Conservation (phyloP, 2,888 invertebrate genomes). For the Cryptus viduatorius region DNA sequence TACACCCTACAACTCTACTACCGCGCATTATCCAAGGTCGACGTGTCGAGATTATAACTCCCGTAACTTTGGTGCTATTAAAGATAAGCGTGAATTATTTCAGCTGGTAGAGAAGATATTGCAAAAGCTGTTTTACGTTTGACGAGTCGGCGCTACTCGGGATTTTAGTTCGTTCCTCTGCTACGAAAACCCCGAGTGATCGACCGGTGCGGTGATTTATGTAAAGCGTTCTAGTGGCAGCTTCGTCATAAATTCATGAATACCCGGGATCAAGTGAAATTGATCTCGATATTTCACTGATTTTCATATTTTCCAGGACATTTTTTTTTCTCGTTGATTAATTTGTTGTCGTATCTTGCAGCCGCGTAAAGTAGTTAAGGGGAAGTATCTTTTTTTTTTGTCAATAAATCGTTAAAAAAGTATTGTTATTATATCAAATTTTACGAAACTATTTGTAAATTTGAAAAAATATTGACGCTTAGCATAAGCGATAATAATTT, state of each 20-base stretch:
- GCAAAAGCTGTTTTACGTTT: not conserved
- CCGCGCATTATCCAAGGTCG: constrained; percentile 16
- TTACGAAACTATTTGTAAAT: too few relatives aligned
- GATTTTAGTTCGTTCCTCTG: not conserved
- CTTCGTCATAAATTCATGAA: not conserved
- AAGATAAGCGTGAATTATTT: constrained; percentile 29
- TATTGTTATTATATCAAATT: too few relatives aligned
- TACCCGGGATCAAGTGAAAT: not conserved
- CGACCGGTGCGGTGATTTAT: not conserved
- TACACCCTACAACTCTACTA: not conserved
- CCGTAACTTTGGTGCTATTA: constrained; percentile 11
- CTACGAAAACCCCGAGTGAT: not conserved
- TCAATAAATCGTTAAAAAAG: too few relatives aligned
- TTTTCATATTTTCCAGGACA: not conserved
- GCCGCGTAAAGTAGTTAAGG: too few relatives aligned
- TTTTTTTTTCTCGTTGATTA: constrained; percentile 1
- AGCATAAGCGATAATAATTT: too few relatives aligned
- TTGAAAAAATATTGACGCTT: too few relatives aligned
- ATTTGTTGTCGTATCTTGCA: not conserved
- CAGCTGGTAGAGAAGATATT: not conserved
- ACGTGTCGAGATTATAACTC: constrained; percentile 5
- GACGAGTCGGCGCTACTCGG: not conserved
- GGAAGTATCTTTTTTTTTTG: too few relatives aligned
- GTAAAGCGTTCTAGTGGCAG: not conserved
- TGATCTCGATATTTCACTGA: not conserved